Conservation (phyloP, 2,113 vertebrate genomes). For the Saguinus midas region DNA sequence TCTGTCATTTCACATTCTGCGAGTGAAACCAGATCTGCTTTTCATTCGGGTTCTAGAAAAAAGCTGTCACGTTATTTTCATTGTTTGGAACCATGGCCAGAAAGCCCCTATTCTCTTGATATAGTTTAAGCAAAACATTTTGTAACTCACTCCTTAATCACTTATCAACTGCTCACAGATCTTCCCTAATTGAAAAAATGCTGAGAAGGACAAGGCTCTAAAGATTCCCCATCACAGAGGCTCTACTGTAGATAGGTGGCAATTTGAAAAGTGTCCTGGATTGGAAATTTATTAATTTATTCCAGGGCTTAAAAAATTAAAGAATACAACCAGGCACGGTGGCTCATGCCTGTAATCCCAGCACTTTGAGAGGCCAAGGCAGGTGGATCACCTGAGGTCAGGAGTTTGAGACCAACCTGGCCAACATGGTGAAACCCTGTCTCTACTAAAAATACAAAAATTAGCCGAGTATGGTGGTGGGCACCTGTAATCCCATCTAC, state of each 20-base stretch:
- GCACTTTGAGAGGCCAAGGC: too few relatives aligned
- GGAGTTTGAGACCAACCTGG: too few relatives aligned
- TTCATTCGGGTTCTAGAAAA: constrained; percentile 14
- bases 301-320: background rate
- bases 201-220: background rate
- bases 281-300: constrained; percentile 4
- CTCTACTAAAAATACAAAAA: too few relatives aligned
- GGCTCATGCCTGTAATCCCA: too few relatives aligned
- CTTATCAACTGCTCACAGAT: background rate
- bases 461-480: too few relatives aligned
- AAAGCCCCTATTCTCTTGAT: background rate
- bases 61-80: background rate
- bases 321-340: background rate
- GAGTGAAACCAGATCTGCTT: constrained; percentile 48
- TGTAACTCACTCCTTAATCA: background rate
- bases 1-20: constrained; percentile 52
- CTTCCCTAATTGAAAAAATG: background rate
- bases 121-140: background rate
- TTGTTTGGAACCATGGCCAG: constrained; percentile 14
- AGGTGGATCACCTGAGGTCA: too few relatives aligned
- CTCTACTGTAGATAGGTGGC: background rate
- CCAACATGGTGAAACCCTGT: too few relatives aligned
- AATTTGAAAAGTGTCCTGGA: constrained; percentile 10
- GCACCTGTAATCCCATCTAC: too few relatives aligned
- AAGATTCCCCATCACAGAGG: background rate